Evolutionary conservation across 1,140 invertebrate genomes (phyloP), one percentile per base, ranked within the genome.

Genomic region (Macrobrachium nipponense): DNA sequence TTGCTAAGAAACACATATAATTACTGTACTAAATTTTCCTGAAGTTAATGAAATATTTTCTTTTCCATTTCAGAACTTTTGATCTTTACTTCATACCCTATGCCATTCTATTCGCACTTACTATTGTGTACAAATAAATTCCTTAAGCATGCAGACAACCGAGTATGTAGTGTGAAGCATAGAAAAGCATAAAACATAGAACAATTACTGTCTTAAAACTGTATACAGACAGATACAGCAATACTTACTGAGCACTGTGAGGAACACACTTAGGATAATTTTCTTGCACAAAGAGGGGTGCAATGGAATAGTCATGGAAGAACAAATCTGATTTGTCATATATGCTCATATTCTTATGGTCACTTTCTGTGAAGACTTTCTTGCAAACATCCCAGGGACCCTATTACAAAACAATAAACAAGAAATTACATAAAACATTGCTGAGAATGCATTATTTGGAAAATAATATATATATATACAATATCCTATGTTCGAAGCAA

Each of bases 251-350:
- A 58, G 94, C 93, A 80, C 92, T 93, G 75, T 93, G 91, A 0
- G 96, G 96, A 18, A 91, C 90, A 0, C 95, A 95, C 77, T 93
- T 93, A 0, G 97, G 92, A 92, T 99, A 99, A 92, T 99, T 99
- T 91, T 99, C 98, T 90, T 99, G 97, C 0, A 99, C 97, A 92
- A 99, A 99, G 23, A 99, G 92, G 12, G 98, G 96, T 7, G 95
- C 95, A 84, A 99, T 94, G 90, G 94, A 97, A 91, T 99, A 99
- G 92, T 99, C 99, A 88, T 97, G 95, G 92, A 99, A 99, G 92
- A 99, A 99, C 64, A 99, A 91, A 90, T 96, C 95, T 72, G 94
- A 95, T 91, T 98, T 98, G 89, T 99, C 96, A 89, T 94, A 92
- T 4, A 98, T 92, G 18, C 91, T 94, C 96, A 98, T 98, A 0